Conservation (phyloP, 2,113 vertebrate species). For the Coreoperca whiteheadi region DNA sequence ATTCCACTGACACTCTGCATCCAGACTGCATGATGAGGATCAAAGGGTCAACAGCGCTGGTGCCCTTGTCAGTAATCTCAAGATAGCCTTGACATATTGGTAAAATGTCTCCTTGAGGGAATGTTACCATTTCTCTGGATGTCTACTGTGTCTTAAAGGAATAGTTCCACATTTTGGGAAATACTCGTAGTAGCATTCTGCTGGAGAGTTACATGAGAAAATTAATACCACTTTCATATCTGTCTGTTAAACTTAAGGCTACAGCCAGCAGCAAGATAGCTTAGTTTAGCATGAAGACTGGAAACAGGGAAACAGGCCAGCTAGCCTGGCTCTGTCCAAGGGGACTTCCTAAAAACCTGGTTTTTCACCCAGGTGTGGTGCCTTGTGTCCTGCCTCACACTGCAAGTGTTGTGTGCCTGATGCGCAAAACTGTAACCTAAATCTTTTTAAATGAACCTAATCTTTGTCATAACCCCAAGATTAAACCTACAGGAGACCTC, state of each 20-base stretch:
- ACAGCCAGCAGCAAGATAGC: not conserved
- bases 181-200: not conserved
- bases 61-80: conserved; percentile 13
- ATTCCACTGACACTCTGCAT: conserved; percentile 5
- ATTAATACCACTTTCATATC: not conserved
- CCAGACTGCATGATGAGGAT: conserved; percentile 12
- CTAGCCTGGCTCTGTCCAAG: not conserved
- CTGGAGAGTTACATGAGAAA: not conserved
- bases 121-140: conserved; percentile 1
- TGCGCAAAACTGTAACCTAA: no score
- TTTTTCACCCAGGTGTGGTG: no score
- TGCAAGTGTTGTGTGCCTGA: no score
- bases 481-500: no score
- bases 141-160: not conserved
- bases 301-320: not conserved
- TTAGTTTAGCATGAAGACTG: not conserved
- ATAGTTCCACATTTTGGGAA: not conserved
- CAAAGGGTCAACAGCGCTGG: conserved; percentile 21
- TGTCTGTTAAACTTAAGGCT: not conserved
- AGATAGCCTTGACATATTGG: conserved; percentile 24
- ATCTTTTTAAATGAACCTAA: no score
- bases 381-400: no score
- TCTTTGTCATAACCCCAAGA: no score
- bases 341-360: no score
- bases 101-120: conserved; percentile 10